phyloP scores from a whole-genome alignment of 1,140 invertebrate species.

The Andricus grossulariae region DNA sequence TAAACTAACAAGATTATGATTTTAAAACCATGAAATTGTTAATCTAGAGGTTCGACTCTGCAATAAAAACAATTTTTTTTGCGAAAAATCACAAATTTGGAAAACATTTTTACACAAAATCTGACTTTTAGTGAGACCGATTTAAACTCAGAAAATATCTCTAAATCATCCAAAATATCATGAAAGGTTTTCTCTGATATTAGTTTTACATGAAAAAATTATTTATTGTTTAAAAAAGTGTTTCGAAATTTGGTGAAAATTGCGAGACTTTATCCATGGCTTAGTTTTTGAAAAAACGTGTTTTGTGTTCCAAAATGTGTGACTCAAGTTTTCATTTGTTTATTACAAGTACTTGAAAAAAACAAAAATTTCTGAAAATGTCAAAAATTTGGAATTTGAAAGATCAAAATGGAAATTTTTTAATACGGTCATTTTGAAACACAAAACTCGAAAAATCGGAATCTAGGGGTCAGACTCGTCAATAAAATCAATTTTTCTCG shows the following conservation, averaged over 20 bases:
- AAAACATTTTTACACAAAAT: neutral
- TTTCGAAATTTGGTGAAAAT: no score
- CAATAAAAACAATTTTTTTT: slow-evolving; percentile 5
- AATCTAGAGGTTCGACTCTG: neutral
- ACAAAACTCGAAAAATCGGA: neutral
- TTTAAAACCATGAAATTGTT: neutral
- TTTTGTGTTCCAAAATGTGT: no score
- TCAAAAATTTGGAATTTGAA: no score
- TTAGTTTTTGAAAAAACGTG: no score
- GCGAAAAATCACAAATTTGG: slow-evolving; percentile 1
- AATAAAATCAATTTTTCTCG: slow-evolving; percentile 41
- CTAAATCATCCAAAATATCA: neutral
- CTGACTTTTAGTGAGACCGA: neutral
- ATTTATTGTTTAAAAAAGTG: no score
- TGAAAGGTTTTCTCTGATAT: neutral
- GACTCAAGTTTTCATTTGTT: no score
- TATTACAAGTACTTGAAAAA: no score
- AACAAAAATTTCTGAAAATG: no score
- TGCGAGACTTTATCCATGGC: no score
- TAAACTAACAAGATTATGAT: no score
- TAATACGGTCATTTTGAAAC: neutral
- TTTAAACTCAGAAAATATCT: neutral
- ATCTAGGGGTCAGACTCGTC: slow-evolving; percentile 1
- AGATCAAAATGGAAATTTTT: neutral
- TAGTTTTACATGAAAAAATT: no score